phyloP scores from a whole-genome alignment of 2,797 vertebrate genomes.

The Rhabdophis nuchalis region DNA sequence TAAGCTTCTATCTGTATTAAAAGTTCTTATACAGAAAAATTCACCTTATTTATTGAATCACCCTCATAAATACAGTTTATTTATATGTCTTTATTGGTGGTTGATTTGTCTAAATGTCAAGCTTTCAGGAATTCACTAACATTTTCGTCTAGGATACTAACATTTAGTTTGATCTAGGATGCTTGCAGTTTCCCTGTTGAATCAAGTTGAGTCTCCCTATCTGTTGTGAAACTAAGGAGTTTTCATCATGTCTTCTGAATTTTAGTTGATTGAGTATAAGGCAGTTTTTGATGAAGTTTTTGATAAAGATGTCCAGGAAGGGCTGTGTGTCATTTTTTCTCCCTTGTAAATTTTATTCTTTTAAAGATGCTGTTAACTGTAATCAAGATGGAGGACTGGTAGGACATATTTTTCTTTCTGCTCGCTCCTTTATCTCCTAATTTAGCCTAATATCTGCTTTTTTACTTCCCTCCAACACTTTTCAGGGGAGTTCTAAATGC shows the following conservation, averaged over 20 bases:
- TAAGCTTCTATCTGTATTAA: no score
- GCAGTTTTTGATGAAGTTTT: neutral
- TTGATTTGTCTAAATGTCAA: neutral
- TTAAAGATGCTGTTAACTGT: neutral
- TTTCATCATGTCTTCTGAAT: neutral
- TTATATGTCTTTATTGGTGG: neutral
- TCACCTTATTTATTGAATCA: no score
- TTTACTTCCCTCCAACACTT: no score
- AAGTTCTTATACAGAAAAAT: no score
- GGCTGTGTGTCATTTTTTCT: neutral
- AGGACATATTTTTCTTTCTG: no score
- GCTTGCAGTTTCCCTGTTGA: neutral
- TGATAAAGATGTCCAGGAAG: neutral
- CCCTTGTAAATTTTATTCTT: neutral
- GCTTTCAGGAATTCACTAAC: neutral
- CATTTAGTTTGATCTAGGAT: neutral
- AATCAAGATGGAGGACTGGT: no score
- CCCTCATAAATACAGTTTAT: neutral
- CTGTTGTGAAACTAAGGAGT: neutral
- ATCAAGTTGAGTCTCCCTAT: neutral
- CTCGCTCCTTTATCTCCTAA: no score
- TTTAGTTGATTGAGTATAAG: neutral
- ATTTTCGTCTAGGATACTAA: neutral
- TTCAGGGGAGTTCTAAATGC: no score
- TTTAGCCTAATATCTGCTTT: no score